Evolutionary conservation across 2,888 invertebrate genomes (phyloP), one percentile per base, ranked within the genome.

Genomic region (Lymantria monacha): DNA sequence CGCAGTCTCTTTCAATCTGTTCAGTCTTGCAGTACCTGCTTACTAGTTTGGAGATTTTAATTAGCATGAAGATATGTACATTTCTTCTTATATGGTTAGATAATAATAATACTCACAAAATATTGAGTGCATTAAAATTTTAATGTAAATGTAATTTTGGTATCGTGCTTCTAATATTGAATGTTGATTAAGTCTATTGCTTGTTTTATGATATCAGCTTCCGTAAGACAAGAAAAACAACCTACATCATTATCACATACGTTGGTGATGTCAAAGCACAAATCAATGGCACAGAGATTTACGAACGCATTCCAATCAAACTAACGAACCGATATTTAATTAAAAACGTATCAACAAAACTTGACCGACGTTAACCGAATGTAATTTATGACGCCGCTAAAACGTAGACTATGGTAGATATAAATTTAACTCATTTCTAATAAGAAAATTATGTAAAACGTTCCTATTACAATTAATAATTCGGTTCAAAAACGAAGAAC

Each of bases 401-500:
- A 88, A 88, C 87, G 87, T 79, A 83, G 75, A 80, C 69, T 70
- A 66, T 66, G 53, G 52, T 69, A 74, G 60, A 72, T 70, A 76
- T 83, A 88, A 87, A 83, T 83, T 87, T 82, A 85, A 85, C 78
- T 84, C 74, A 79, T 81, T 78, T 78, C 76, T 85, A 85, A 88
- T 88, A 86, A 85, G 85, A 83, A 85, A 88, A 87, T 89, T 89
- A 89, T 88, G 89, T 87, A 84, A 87, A 88, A 80, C 67, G 71
- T 70, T 62, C 72, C 78, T 78, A 82, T 89, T 85, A 80, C 82
- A 87, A 89, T 88, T 87, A 88, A 85, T 88, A 87, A 87, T 88
- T 85, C 72, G 72, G 81, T 68, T 75, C 69, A 67, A 70, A n/a
- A 83, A 77, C 70, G 74, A 78, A 79, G 74, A 74, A 78, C 72